These are phyloP conservation scores for Scomber colias DNA, from an alignment of 2,113 vertebrate genomes.

Conservation along the genomic window DNA sequence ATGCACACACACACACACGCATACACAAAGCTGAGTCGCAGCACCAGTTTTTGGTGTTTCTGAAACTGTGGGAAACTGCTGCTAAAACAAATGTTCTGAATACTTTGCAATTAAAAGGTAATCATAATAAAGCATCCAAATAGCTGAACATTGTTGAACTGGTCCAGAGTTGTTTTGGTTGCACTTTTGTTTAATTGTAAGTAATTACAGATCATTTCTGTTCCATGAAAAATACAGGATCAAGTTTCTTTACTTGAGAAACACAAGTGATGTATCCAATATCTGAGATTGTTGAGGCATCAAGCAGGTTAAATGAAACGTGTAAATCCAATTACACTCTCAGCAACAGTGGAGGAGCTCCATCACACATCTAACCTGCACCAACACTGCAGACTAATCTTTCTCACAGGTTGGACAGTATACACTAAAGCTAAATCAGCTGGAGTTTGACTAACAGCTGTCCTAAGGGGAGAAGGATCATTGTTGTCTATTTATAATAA, in stretches of 20 bases:
- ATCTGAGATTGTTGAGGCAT: conserved; percentile 45
- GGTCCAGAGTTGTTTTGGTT: conserved; percentile 24
- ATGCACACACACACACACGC: conserved; percentile 8
- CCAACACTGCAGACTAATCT: conserved; percentile 51
- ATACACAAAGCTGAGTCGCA: background rate
- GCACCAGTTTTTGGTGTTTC: background rate
- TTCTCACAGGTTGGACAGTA: conserved; percentile 15
- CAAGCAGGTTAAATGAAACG: conserved; percentile 65
- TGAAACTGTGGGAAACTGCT: background rate
- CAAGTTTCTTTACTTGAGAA: conserved; percentile 42
- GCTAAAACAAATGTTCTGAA: conserved; percentile 20
- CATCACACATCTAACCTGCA: conserved; percentile 54
- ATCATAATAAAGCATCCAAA: conserved; percentile 36
- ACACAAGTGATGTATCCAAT: conserved; percentile 40
- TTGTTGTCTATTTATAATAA: background rate
- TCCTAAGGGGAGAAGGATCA: background rate
- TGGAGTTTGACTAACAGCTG: conserved; percentile 38
- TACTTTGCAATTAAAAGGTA: conserved; percentile 32
- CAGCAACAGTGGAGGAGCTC: conserved; percentile 43
- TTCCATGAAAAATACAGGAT: conserved; percentile 26
- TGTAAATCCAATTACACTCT: conserved; percentile 68
- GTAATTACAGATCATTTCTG: conserved; percentile 37
- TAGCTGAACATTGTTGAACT: conserved; percentile 11
- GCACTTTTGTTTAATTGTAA: conserved; percentile 26
- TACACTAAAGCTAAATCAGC: conserved; percentile 62